Conservation (phyloP, 2,113 vertebrate genomes). For the Oceanites oceanicus region DNA sequence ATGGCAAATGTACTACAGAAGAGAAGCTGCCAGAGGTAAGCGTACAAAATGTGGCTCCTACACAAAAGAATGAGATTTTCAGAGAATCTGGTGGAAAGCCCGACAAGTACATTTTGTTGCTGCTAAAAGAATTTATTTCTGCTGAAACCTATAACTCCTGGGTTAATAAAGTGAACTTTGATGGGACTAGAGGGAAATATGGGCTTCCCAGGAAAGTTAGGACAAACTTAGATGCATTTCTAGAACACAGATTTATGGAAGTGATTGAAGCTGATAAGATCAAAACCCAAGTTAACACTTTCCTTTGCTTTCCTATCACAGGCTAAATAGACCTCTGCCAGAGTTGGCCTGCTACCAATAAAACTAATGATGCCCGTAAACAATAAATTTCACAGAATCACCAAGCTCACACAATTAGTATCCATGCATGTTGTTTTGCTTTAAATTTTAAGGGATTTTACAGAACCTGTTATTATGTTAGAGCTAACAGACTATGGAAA, state of each 20-base stretch:
- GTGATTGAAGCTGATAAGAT: slow-evolving; percentile 72
- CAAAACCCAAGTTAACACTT: slow-evolving; percentile 68
- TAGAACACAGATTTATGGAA: slow-evolving; percentile 71
- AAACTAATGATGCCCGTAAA: slow-evolving; percentile 22
- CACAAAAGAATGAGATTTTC: slow-evolving; percentile 65
- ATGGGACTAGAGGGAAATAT: slow-evolving; percentile 75
- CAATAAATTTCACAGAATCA: slow-evolving; percentile 23
- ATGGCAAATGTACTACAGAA: background rate
- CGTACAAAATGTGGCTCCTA: slow-evolving; percentile 50
- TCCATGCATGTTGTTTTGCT: background rate
- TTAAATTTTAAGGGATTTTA: slow-evolving; percentile 16
- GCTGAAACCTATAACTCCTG: slow-evolving; percentile 73
- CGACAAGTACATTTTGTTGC: slow-evolving; percentile 70
- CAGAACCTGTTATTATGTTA: background rate
- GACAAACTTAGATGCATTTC: slow-evolving; percentile 69
- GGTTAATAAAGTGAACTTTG: slow-evolving; percentile 77
- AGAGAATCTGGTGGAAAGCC: slow-evolving; percentile 57
- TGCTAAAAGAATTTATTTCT: slow-evolving; percentile 75
- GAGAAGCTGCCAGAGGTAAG: slow-evolving; percentile 48
- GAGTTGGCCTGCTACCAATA: slow-evolving; percentile 27
- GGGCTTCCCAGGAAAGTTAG: slow-evolving; percentile 72
- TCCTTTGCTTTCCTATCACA: slow-evolving; percentile 53
- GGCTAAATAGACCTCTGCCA: slow-evolving; percentile 37
- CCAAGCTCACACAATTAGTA: background rate
- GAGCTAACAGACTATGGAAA: background rate